Base-by-base conservation (phyloP, 2,888 invertebrate genomes). In the Aelia acuminata region DNA sequence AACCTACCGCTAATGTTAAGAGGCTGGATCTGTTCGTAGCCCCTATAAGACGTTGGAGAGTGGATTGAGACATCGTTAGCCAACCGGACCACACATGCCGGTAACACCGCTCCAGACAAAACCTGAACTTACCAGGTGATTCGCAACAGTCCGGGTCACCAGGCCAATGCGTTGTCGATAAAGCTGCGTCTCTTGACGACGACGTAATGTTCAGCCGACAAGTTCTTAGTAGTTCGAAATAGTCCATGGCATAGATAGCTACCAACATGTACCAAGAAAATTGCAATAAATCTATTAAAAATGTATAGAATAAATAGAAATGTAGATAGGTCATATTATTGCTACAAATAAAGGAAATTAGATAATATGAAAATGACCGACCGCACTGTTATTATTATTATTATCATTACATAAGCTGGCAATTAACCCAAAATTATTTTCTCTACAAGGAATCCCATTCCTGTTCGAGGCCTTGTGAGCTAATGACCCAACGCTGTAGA, bases 131-230 rank as follows among this genome's bases (percentile, higher is more conserved):
- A 57, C 3, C 57, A 4, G 63, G 31, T 35, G 31, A 35, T 70
- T 70, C 63, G 63, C 35, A 70, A 70, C 63, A 35, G 63, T 1
- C 22, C 63, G 35, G 63, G 63, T 70, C 63, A 70, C 31, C 35
- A 35, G 63, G 63, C 63, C 63, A 70, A 70, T 70, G 63, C 18
- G 63, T 70, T 20, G n/a, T n/a, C n/a, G n/a, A n/a, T n/a, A n/a
- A n/a, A n/a, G 1, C n/a, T 18, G 8, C 8, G 53, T 1, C 53
- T 57, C 26, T 31, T 26, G 13, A 35, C n/a, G n/a, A 35, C 63
- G 31, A 35, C 63, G 63, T 70, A 31, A 70, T 57, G 3, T 2
- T 4, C 57, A n/a, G 2, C 11, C 20, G 8, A 1, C 26, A 26
- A 53, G 22, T 50, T 22, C 50, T 50, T 20, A 43, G 43, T 43